Conservation (phyloP, 2,797 vertebrate species). For the Tarsius wallacei region DNA sequence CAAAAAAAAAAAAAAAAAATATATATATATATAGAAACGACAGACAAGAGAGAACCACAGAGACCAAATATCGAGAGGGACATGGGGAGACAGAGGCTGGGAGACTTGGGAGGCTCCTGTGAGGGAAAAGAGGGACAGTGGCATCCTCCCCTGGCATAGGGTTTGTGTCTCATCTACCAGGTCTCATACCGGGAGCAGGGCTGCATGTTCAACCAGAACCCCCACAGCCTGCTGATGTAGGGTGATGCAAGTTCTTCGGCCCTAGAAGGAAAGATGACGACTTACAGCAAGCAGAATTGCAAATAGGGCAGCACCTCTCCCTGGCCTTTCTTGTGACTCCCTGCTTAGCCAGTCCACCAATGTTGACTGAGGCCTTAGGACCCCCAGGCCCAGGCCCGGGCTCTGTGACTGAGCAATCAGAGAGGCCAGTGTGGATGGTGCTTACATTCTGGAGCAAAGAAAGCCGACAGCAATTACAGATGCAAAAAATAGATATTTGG, state of each 20-base stretch:
- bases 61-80: background rate
- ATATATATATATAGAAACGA: background rate
- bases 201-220: background rate
- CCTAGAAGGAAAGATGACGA: background rate
- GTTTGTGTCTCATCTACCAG: background rate
- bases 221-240: background rate
- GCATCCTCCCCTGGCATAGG: background rate
- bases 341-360: too few relatives aligned
- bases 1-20: too few relatives aligned
- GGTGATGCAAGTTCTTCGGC: background rate
- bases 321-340: background rate
- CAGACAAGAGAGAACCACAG: background rate
- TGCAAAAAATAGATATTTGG: background rate
- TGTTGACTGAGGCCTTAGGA: background rate
- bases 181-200: background rate
- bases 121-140: background rate
- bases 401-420: fast-evolving
- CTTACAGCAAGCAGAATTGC: background rate
- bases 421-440: fast-evolving
- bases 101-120: background rate
- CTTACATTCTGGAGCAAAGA: background rate
- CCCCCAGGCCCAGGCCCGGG: too few relatives aligned
- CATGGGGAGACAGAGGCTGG: background rate
- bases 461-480: background rate
- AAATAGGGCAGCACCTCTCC: background rate